Percentiles rank a stretch among this genome's conserved stretches.
Conservation (phyloP, 1,140 invertebrate species). For the Agrypnia vestita region DNA sequence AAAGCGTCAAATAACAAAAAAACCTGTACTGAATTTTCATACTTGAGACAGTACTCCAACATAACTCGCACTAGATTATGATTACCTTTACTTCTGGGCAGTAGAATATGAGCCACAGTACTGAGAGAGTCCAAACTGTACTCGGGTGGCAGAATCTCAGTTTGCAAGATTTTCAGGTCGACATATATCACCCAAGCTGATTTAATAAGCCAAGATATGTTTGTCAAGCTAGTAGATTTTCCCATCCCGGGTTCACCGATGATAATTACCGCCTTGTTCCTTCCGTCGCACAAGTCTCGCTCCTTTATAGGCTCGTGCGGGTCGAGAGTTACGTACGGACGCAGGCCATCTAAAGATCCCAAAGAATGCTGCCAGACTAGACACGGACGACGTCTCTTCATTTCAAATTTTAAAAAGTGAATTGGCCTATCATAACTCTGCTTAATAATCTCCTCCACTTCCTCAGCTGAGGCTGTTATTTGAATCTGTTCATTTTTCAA, state of each 20-base stretch:
- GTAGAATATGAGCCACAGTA: background rate
- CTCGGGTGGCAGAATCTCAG: background rate
- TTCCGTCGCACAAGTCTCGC: background rate
- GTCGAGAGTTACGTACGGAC: background rate
- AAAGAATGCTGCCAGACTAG: background rate
- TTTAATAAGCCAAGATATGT: background rate
- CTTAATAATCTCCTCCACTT: background rate
- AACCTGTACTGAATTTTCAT: background rate
- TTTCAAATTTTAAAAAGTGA: slow-evolving; percentile 14
- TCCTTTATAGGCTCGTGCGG: background rate
- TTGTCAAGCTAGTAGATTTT: slow-evolving; percentile 9
- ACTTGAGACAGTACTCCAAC: background rate
- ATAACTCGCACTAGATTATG: background rate
- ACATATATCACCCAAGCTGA: background rate
- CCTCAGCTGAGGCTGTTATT: background rate
- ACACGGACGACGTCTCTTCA: background rate
- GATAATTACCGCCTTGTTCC: background rate
- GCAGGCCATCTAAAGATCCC: background rate
- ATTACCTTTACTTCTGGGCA: background rate
- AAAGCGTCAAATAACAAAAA: slow-evolving; percentile 12
- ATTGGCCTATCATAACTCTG: background rate
- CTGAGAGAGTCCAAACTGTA: background rate
- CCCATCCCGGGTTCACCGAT: slow-evolving; percentile 18
- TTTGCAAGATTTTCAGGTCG: background rate
- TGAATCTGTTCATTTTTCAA: background rate